A percentile compares a stretch with the other conserved stretches of the same genome.
phyloP scores from a whole-genome alignment of 1,140 invertebrate species.

The Sogatella furcifera region DNA sequence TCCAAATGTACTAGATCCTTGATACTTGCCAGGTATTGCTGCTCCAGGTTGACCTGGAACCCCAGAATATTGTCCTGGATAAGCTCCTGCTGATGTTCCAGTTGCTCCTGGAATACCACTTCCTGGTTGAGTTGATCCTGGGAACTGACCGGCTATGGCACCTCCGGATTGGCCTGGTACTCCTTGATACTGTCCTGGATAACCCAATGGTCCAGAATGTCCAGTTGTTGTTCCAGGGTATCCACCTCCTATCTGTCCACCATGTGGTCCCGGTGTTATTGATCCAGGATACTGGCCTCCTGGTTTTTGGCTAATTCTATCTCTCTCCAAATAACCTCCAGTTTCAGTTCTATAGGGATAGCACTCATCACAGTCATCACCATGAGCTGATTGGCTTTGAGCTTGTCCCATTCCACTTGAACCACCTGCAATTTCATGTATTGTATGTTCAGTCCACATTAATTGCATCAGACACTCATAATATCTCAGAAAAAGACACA shows the following conservation, averaged over 20 bases:
- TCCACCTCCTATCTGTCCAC: conserved; percentile 5
- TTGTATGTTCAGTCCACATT: too few species aligned
- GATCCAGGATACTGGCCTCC: conserved; percentile 9
- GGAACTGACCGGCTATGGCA: too few species aligned
- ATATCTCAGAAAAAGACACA: too few species aligned
- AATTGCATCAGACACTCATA: too few species aligned
- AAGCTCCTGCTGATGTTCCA: too few species aligned
- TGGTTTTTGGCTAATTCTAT: neutral
- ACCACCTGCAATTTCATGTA: conserved; percentile 58
- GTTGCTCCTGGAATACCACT: too few species aligned
- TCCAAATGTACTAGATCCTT: too few species aligned
- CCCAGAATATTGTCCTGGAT: too few species aligned
- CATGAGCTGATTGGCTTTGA: conserved; percentile 49
- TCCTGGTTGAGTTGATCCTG: too few species aligned
- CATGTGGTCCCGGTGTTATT: conserved; percentile 1
- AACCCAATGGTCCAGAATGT: neutral
- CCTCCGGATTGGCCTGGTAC: too few species aligned
- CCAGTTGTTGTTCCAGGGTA: conserved; percentile 5
- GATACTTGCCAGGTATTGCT: too few species aligned
- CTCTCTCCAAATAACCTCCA: conserved; percentile 14
- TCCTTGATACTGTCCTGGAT: conserved; percentile 4
- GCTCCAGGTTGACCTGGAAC: too few species aligned
- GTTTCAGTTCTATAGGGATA: conserved; percentile 11
- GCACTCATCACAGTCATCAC: conserved; percentile 34
- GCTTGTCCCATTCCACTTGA: conserved; percentile 95